Evolutionary conservation across 2,113 vertebrate genomes (phyloP).

Genomic region (Prunella fulvescens): DNA sequence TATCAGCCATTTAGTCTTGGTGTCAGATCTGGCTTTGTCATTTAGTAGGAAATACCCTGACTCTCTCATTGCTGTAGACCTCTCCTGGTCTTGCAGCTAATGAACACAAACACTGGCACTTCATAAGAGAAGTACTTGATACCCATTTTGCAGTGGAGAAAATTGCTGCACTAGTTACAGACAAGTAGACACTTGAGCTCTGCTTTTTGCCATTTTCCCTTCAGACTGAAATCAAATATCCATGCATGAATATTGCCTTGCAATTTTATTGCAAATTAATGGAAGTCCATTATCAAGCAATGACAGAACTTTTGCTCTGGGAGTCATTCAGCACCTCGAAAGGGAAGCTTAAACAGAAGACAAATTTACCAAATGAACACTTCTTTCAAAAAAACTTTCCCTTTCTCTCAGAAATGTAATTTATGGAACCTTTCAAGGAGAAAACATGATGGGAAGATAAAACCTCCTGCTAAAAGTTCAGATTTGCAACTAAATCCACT

Average conservation of each 20-base stretch:
- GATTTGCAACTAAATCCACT: conserved; percentile 16
- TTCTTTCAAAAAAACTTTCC: conserved; percentile 6
- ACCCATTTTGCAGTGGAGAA: not conserved
- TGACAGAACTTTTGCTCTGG: not conserved
- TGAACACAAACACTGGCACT: not conserved
- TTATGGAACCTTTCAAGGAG: conserved; percentile 24
- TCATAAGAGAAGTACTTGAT: not conserved
- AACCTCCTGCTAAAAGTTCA: not conserved
- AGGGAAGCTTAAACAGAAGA: not conserved
- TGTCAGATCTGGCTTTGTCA: not conserved
- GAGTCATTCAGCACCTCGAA: not conserved
- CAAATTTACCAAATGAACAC: conserved; percentile 17
- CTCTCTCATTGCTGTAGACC: not conserved
- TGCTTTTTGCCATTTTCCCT: not conserved
- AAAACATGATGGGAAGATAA: conserved; percentile 24
- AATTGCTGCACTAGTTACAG: not conserved
- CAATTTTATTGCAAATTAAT: conserved; percentile 17
- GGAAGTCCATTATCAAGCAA: not conserved
- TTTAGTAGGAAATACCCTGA: not conserved
- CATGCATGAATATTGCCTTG: not conserved
- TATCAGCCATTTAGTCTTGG: not conserved
- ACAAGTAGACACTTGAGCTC: not conserved
- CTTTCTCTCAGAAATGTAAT: conserved; percentile 27
- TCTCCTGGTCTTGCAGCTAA: not conserved
- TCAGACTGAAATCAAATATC: not conserved